These are phyloP conservation scores for Eretmochelys imbricata DNA, from an alignment of 2,113 vertebrate genomes.

Conservation along the genomic window DNA sequence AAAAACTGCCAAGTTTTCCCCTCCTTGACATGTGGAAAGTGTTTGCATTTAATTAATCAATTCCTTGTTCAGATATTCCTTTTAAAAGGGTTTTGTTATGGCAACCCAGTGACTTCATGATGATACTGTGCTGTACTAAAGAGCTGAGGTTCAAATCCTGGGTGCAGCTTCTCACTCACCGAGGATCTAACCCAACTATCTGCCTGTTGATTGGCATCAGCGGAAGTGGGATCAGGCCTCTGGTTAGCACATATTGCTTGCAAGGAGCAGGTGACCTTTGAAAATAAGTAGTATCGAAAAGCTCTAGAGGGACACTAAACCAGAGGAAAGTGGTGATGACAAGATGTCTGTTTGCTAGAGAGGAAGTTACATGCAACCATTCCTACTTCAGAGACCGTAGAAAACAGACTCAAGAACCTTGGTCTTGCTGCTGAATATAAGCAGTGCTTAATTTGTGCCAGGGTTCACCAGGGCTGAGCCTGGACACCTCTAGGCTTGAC, in stretches of 20 bases:
- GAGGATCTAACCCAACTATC: slow-evolving; percentile 11
- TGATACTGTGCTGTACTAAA: slow-evolving; percentile 18
- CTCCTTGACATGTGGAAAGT: slow-evolving; percentile 1
- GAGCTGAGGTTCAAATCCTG: not conserved
- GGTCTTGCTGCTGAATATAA: no score
- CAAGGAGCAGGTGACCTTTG: not conserved
- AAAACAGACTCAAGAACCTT: no score
- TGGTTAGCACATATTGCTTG: not conserved
- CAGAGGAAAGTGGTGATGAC: not conserved
- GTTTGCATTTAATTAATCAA: slow-evolving; percentile 15
- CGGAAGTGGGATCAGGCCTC: not conserved
- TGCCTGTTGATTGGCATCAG: not conserved
- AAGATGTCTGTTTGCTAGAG: not conserved
- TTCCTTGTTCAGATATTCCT: not conserved
- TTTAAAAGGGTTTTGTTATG: not conserved
- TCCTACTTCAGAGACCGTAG: no score
- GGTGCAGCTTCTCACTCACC: slow-evolving; percentile 18
- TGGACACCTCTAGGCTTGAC: not conserved
- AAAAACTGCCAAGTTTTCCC: not conserved
- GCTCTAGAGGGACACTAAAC: not conserved
- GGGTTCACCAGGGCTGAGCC: not conserved
- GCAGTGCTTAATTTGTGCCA: not conserved
- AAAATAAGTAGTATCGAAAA: not conserved
- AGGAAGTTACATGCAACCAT: not conserved
- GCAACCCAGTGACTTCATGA: slow-evolving; percentile 29